phyloP scores from a whole-genome alignment of 2,888 invertebrate genomes.

The Fissipunctia ypsillon region DNA sequence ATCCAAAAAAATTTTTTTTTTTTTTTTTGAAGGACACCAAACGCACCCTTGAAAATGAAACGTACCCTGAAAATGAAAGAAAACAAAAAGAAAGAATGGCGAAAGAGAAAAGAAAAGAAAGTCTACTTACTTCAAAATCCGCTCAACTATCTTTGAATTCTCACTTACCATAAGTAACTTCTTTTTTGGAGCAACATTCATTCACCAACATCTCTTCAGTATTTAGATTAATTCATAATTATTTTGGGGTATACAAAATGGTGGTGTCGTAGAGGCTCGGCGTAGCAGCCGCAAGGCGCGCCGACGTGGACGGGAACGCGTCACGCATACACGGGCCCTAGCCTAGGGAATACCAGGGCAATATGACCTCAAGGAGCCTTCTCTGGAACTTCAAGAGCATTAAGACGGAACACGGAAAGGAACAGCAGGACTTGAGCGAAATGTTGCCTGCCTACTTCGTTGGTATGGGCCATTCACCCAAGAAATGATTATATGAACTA shows the following conservation, averaged over 20 bases:
- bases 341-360: slow-evolving; percentile 28
- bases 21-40: neutral
- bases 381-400: neutral
- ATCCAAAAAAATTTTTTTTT: neutral
- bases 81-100: too few relatives aligned
- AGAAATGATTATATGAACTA: neutral
- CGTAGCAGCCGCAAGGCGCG: slow-evolving; percentile 60
- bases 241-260: slow-evolving; percentile 55
- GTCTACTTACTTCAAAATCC: too few relatives aligned
- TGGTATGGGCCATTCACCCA: neutral
- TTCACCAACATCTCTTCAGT: neutral
- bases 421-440: neutral
- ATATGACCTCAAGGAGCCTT: neutral
- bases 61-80: neutral
- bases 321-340: slow-evolving; percentile 40
- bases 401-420: neutral
- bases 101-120: too few relatives aligned
- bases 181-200: neutral
- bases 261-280: slow-evolving; percentile 58
- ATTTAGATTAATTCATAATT: neutral
- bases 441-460: neutral
- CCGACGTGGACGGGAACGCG: slow-evolving; percentile 67
- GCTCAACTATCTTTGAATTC: neutral
- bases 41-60: too few relatives aligned
- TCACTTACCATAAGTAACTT: neutral